These are phyloP conservation scores for Hypotaenidia okinawae DNA, from an alignment of 2,797 vertebrate species.

Conservation along the genomic window DNA sequence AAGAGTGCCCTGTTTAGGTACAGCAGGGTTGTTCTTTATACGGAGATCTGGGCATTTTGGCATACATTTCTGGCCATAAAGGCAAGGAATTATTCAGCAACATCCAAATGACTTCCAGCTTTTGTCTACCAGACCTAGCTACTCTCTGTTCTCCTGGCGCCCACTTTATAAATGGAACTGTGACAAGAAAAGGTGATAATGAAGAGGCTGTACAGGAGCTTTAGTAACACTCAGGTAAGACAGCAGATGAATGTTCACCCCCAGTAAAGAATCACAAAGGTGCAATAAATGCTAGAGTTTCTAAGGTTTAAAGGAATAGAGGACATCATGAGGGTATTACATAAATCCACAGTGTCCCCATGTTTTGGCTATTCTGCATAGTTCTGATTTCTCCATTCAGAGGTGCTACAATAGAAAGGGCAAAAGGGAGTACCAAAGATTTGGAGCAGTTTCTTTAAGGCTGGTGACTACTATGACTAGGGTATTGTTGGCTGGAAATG, in stretches of 20 bases:
- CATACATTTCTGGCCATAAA: not conserved
- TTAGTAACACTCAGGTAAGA: not conserved
- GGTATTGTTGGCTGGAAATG: not conserved
- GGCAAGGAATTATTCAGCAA: not conserved
- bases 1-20: not conserved
- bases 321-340: rapidly evolving
- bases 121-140: not conserved
- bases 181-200: not conserved
- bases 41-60: not conserved
- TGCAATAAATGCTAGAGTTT: not conserved
- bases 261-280: not conserved
- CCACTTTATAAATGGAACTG: not conserved
- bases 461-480: not conserved
- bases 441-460: not conserved
- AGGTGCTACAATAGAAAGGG: not conserved
- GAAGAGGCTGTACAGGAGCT: not conserved
- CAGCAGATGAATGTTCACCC: rapidly evolving
- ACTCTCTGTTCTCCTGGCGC: rapidly evolving
- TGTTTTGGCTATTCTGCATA: rapidly evolving
- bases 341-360: not conserved
- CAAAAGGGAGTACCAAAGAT: not conserved
- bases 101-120: not conserved
- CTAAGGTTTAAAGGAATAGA: not conserved
- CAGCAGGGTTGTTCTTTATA: not conserved
- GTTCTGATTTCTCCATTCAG: not conserved